These are phyloP conservation scores for Machimus atricapillus DNA, from an alignment of 2,888 invertebrate genomes.

Conservation along the genomic window DNA sequence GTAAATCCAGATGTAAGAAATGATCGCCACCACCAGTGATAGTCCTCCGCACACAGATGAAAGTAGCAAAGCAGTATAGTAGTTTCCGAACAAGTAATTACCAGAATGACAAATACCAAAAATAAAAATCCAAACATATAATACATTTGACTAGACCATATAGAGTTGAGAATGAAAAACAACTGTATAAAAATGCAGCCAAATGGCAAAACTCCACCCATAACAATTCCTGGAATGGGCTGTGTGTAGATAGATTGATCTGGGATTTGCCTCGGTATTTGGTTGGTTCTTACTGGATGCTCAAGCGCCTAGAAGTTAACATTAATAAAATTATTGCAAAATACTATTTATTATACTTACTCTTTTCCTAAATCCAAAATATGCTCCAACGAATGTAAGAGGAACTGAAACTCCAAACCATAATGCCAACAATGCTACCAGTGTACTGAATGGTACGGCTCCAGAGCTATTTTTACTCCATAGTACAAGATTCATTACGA, in stretches of 20 bases:
- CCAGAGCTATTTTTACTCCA: constrained; percentile 97
- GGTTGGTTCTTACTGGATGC: constrained; percentile 97
- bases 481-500: constrained; percentile 93
- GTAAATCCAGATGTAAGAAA: constrained; percentile 98
- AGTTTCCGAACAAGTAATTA: constrained; percentile 99
- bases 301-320: constrained; percentile 77
- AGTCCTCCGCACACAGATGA: constrained; percentile 99
- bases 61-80: constrained; percentile 98
- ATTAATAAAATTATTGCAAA: constrained; percentile 20
- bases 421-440: constrained; percentile 89
- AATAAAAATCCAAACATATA: constrained; percentile 99
- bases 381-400: constrained; percentile 96
- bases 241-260: constrained; percentile 98
- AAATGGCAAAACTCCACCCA: constrained; percentile 99
- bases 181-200: constrained; percentile 98
- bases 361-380: constrained; percentile 97
- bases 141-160: constrained; percentile 97
- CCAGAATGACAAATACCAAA: constrained; percentile 94
- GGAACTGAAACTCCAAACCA: constrained; percentile 99
- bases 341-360: constrained; percentile 65
- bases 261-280: constrained; percentile 98
- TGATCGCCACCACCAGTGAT: constrained; percentile 99
- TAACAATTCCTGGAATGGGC: constrained; percentile 92
- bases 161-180: constrained; percentile 97
- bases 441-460: constrained; percentile 95